Percentiles rank a stretch among this genome's conserved stretches.
These are phyloP conservation scores for Campoplex nolae DNA, from an alignment of 2,888 invertebrate species.

Conservation along the genomic window DNA sequence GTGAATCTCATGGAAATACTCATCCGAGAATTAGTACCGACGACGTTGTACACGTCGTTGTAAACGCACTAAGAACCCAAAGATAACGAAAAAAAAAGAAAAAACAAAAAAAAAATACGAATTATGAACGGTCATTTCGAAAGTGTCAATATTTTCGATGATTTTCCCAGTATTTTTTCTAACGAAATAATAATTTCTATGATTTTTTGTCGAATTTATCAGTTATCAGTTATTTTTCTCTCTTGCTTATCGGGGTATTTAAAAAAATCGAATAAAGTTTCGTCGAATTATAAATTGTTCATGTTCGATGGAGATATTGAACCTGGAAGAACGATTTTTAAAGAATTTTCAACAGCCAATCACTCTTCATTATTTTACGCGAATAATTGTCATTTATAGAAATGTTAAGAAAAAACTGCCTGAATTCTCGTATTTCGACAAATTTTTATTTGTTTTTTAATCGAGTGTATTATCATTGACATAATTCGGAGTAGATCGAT, in stretches of 20 bases:
- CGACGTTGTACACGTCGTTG: background rate
- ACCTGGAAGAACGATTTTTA: background rate
- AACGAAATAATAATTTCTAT: background rate
- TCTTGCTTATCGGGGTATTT: too few relatives aligned
- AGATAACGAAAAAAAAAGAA: background rate
- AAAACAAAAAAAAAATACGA: background rate
- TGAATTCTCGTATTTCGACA: background rate
- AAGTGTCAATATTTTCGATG: background rate
- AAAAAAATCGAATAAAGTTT: too few relatives aligned
- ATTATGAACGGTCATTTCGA: background rate
- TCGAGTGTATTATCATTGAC: background rate
- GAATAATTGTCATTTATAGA: background rate
- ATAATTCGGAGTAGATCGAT: background rate
- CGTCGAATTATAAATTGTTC: too few relatives aligned
- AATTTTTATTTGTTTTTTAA: background rate
- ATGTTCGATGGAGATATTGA: too few relatives aligned
- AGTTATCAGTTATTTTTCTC: too few relatives aligned
- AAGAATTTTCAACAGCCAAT: background rate
- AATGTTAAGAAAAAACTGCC: background rate
- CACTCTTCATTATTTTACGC: background rate
- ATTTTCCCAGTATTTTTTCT: background rate
- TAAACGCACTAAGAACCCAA: too few relatives aligned
- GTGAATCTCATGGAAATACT: background rate
- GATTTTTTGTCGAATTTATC: too few relatives aligned
- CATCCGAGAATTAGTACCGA: background rate